phyloP scores from a whole-genome alignment of 2,888 invertebrate genomes.

The Cataglyphis altisquamis region DNA sequence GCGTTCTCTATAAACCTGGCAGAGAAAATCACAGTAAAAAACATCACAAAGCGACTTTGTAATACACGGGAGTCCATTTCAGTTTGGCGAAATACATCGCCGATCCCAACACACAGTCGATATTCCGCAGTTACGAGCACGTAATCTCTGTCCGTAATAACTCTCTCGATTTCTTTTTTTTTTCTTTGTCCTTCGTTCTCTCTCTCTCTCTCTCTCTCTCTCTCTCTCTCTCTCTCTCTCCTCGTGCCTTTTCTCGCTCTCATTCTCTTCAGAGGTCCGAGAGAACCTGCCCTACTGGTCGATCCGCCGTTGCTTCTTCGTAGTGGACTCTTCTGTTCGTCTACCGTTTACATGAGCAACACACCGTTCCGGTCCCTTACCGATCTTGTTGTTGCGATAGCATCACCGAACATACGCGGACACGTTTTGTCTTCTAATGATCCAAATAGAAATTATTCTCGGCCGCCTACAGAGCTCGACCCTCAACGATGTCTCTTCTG shows the following conservation, averaged over 20 bases:
- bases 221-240: constrained; percentile 49
- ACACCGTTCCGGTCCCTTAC: constrained; percentile 70
- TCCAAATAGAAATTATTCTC: constrained; percentile 78
- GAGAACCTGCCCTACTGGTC: constrained; percentile 74
- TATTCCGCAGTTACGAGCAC: constrained; percentile 68
- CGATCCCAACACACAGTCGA: constrained; percentile 39
- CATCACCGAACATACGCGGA: constrained; percentile 76
- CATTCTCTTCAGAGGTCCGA: constrained; percentile 64
- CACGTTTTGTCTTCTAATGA: constrained; percentile 81
- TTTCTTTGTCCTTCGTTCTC: constrained; percentile 24
- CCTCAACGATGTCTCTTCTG: constrained; percentile 50
- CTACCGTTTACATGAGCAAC: constrained; percentile 77
- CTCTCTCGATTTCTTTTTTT: constrained; percentile 54
- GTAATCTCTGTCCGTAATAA: constrained; percentile 73
- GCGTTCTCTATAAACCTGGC: constrained; percentile 29
- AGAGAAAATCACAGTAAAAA: constrained; percentile 50
- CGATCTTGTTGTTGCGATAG: constrained; percentile 74
- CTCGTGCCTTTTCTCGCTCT: constrained; percentile 40
- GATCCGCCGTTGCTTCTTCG: constrained; percentile 65
- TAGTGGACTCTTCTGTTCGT: constrained; percentile 59
- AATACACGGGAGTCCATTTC: constrained; percentile 51
- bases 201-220: constrained; percentile 37
- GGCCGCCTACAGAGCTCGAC: constrained; percentile 64
- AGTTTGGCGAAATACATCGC: constrained; percentile 47
- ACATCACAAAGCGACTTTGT: constrained; percentile 51